A percentile compares a stretch with the other conserved stretches of the same genome.
phyloP scores from a whole-genome alignment of 2,888 invertebrate genomes.

The Coelogynopora nodosa region DNA sequence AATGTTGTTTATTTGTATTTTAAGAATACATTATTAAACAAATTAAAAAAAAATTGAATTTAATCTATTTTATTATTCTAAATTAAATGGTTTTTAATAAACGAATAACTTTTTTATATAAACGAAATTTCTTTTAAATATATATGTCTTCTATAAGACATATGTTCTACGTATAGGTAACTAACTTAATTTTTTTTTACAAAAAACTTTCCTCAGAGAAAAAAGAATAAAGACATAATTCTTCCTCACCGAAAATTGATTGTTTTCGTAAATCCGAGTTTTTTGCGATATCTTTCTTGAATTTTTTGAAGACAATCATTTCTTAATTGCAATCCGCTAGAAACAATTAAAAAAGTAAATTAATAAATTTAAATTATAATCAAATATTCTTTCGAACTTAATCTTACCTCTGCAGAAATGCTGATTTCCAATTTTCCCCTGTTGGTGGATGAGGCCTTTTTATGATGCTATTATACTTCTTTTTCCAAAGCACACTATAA shows the following conservation, averaged over 20 bases:
- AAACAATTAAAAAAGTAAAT: neutral
- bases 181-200: too few species aligned
- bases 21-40: too few species aligned
- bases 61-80: neutral
- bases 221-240: too few species aligned
- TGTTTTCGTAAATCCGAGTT: neutral
- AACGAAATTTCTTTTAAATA: too few species aligned
- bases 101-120: too few species aligned
- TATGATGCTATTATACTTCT: neutral
- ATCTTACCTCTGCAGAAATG: neutral
- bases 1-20: too few species aligned
- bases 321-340: neutral
- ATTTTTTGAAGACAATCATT: neutral
- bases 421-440: neutral
- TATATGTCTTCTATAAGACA: too few species aligned
- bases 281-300: neutral
- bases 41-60: neutral
- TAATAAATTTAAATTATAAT: neutral
- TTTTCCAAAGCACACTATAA: neutral
- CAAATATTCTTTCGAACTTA: neutral
- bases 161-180: too few species aligned
- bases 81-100: too few species aligned
- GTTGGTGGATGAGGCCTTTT: neutral
- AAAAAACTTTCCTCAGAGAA: too few species aligned
- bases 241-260: neutral